Percentiles rank a stretch among this genome's conserved stretches.
Conservation (phyloP, 2,888 invertebrate species). For the Chloroclystis v-ata region DNA sequence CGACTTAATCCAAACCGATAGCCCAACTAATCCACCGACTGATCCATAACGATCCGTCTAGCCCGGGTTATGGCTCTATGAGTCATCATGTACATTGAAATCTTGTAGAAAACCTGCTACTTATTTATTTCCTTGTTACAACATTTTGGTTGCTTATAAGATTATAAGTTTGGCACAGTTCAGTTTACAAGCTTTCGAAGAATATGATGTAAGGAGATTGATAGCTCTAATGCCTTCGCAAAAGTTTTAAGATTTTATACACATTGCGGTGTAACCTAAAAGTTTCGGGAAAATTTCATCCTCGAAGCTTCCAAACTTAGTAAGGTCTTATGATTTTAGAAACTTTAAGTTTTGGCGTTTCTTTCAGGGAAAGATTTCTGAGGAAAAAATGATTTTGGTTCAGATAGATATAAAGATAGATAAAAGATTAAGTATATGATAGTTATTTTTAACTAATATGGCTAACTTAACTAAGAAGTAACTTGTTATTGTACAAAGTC, state of each 20-base stretch:
- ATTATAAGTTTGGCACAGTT: conserved; percentile 11
- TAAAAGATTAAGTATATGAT: too few species aligned
- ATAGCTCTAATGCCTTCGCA: conserved; percentile 5
- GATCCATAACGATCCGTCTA: conserved; percentile 47
- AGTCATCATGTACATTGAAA: conserved; percentile 40
- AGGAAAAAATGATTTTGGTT: too few species aligned
- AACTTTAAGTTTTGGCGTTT: conserved; percentile 2
- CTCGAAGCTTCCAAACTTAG: conserved; percentile 1
- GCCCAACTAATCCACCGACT: conserved; percentile 35
- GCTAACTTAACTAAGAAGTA: too few species aligned
- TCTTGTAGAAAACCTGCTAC: conserved; percentile 19
- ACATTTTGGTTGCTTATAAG: conserved; percentile 14
- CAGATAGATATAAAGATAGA: too few species aligned
- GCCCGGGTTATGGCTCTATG: conserved; percentile 54
- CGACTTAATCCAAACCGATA: conserved; percentile 14
- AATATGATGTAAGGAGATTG: conserved; percentile 4
- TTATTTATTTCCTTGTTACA: conserved; percentile 17
- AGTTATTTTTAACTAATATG: too few species aligned
- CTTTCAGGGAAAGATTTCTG: too few species aligned
- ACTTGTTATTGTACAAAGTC: too few species aligned
- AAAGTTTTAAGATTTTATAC: not conserved
- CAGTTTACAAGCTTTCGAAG: conserved; percentile 13
- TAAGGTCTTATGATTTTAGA: conserved; percentile 2
- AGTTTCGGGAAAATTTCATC: not conserved
- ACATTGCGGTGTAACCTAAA: conserved; percentile 7